Evolutionary conservation across 2,113 vertebrate species (phyloP).

Genomic region (Clarias batrachus): DNA sequence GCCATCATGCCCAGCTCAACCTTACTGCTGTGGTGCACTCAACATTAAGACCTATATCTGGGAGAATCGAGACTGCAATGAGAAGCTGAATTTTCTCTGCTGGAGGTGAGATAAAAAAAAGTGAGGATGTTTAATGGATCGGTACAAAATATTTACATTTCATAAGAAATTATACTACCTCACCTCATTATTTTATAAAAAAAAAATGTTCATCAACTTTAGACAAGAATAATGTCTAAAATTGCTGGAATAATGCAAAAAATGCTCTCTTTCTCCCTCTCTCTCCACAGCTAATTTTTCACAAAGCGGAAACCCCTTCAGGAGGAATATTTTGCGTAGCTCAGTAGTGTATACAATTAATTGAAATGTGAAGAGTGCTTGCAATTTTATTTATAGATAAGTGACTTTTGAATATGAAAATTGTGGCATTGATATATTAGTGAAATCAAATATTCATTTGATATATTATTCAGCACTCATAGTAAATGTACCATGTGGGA

Average conservation of each 20-base stretch:
- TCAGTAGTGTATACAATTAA: too few relatives aligned
- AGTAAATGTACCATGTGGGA: too few relatives aligned
- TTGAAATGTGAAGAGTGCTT: too few relatives aligned
- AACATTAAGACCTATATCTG: not conserved
- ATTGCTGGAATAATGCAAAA: too few relatives aligned
- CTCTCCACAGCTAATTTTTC: not conserved
- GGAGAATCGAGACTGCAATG: slow-evolving; percentile 56
- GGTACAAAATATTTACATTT: too few relatives aligned
- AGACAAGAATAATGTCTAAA: not conserved
- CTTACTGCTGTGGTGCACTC: slow-evolving; percentile 51
- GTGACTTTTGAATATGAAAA: too few relatives aligned
- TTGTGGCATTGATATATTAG: too few relatives aligned
- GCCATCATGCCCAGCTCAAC: slow-evolving; percentile 42
- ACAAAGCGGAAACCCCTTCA: not conserved
- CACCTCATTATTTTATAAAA: not conserved
- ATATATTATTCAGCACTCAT: too few relatives aligned
- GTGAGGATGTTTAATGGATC: not conserved
- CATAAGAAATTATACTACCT: too few relatives aligned
- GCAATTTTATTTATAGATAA: too few relatives aligned
- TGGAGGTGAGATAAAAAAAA: not conserved
- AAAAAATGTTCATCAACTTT: not conserved
- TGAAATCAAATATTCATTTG: too few relatives aligned
- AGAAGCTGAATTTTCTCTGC: slow-evolving; percentile 59
- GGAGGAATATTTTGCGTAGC: not conserved
- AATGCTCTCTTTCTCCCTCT: not conserved